Evolutionary conservation across 2,797 vertebrate genomes (phyloP), one percentile per base, ranked within the genome.

Genomic region (Heterohyrax brucei): DNA sequence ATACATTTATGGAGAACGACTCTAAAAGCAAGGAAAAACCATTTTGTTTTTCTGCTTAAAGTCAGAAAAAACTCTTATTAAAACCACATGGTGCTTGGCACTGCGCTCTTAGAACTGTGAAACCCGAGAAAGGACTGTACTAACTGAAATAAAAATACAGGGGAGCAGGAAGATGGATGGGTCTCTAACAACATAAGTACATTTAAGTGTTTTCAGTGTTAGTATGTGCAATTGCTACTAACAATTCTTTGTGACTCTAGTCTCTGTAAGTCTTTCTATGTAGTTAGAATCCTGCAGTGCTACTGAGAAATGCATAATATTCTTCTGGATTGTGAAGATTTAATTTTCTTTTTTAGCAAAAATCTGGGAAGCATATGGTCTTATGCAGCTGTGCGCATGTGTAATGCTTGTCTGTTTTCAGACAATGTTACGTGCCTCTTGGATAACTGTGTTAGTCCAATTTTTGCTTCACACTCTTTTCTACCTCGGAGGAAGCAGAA

Each of bases 11-110:
- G 92, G 53, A 85, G 96, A 95, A 78, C 64, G 46, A 88, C 84
- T 77, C 33, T 85, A 90, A 96, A 95, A 92, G 73, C 56, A 78
- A 73, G 93, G 64, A 85, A 92, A 89, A 48, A 21, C 48, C 39
- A n/a, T 87, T 73, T 93, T 79, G 46, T 88, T 95, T 91, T 93
- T 75, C 85, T 95, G 33, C 61, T 93, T 64, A 81, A 91, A 94
- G 66, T 95, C 72, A 89, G 87, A 95, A 56, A 53, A 56, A 62
- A 68, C 88, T 97, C 95, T 97, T 95, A 98, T 97, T 96, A 96
- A 96, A 46, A 96, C 61, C 97, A 97, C 78, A 98, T 97, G 95
- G 70, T 53, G 39, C 53, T 91, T 87, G 30, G 78, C 66, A 80
- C 59, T 73, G 81, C 1, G 70, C 33, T 64, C 70, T 97, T 83